Evolutionary conservation across 1,140 invertebrate genomes (phyloP).

Genomic region (Cydia splendana): DNA sequence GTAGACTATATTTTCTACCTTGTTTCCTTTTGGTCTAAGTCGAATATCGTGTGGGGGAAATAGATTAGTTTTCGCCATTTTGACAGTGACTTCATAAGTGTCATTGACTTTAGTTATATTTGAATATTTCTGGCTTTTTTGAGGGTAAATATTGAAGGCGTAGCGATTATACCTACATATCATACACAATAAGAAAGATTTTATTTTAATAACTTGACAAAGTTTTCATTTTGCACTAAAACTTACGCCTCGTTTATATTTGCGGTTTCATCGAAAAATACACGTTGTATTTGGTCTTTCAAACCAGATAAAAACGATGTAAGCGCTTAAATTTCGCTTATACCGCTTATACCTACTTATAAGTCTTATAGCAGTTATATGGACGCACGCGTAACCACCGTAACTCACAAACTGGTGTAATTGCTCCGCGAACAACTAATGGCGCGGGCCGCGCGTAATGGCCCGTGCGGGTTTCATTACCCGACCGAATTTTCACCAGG

Average conservation of each 20-base stretch:
- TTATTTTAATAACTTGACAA: no score
- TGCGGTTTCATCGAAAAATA: no score
- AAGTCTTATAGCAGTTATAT: neutral
- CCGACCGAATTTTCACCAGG: conserved; percentile 13
- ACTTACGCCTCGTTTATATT: no score
- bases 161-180: neutral
- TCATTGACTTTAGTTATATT: conserved; percentile 23
- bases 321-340: no score
- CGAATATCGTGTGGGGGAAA: neutral
- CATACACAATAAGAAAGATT: no score
- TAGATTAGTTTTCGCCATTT: neutral
- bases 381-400: conserved; percentile 39
- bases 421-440: conserved; percentile 55
- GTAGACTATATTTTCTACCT: neutral
- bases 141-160: neutral
- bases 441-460: conserved; percentile 49
- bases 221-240: no score
- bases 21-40: neutral
- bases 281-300: neutral
- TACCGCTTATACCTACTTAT: neutral
- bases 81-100: conserved; percentile 7
- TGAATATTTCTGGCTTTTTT: conserved; percentile 7
- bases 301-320: neutral
- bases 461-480: conserved; percentile 53
- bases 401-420: conserved; percentile 51